Evolutionary conservation across 2,888 invertebrate genomes (phyloP).

Genomic region (Tachina fera): DNA sequence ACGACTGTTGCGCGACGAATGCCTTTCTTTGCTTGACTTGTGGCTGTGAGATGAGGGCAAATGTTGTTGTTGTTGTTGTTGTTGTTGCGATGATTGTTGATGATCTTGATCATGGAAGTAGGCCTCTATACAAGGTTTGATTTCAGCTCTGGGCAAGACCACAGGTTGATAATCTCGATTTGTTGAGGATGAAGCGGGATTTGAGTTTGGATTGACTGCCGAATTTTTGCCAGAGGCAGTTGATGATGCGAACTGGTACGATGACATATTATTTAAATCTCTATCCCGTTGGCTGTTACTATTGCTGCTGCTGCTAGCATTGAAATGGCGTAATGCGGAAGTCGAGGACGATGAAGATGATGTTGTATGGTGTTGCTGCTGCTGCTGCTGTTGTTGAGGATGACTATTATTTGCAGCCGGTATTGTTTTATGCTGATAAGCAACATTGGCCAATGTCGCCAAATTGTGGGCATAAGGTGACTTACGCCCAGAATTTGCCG

Average conservation of each 20-base stretch:
- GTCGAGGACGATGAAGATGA: slow-evolving; percentile 47
- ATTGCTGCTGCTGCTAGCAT: slow-evolving; percentile 4
- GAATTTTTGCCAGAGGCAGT: slow-evolving; percentile 31
- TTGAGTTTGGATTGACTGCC: slow-evolving; percentile 34
- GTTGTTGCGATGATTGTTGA: slow-evolving; percentile 75
- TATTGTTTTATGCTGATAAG: slow-evolving; percentile 81
- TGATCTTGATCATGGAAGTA: slow-evolving; percentile 88
- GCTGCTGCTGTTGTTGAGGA: slow-evolving; percentile 34
- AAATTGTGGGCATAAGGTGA: slow-evolving; percentile 77
- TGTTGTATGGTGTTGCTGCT: slow-evolving; percentile 37
- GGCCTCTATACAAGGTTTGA: slow-evolving; percentile 89
- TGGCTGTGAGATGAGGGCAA: slow-evolving; percentile 69
- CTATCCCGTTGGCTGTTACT: slow-evolving; percentile 62
- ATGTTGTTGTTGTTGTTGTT: slow-evolving; percentile 73
- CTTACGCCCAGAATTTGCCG: slow-evolving; percentile 80
- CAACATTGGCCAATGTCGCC: slow-evolving; percentile 82
- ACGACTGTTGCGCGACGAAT: slow-evolving; percentile 76
- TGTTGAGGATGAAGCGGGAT: slow-evolving; percentile 31
- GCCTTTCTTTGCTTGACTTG: slow-evolving; percentile 76
- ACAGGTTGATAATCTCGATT: slow-evolving; percentile 80
- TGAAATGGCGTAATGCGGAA: slow-evolving; percentile 47
- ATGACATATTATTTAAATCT: slow-evolving; percentile 61
- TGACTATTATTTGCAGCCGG: slow-evolving; percentile 62
- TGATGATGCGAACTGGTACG: slow-evolving; percentile 73
- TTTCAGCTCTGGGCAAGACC: slow-evolving; percentile 87